Percentiles rank a stretch among this genome's conserved stretches.
These are phyloP conservation scores for Picus viridis DNA, from an alignment of 2,797 vertebrate species.

Conservation along the genomic window DNA sequence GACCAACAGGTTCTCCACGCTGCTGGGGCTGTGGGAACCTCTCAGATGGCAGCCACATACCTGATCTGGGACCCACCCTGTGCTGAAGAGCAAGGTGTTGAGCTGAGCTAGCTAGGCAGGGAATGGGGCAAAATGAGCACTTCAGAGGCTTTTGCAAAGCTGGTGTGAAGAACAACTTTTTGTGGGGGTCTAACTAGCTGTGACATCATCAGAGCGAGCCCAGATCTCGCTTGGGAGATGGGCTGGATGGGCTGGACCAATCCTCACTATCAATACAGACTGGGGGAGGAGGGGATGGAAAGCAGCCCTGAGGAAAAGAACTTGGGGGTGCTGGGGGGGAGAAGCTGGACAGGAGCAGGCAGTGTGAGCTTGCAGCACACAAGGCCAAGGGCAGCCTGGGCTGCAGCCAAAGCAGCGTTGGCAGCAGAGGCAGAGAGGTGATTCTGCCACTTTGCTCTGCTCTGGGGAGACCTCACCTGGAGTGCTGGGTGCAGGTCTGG, in stretches of 20 bases:
- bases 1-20: constrained; percentile 22
- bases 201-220: neutral
- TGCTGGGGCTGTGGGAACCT: neutral
- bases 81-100: accelerated
- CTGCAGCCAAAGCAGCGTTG: neutral
- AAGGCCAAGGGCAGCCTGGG: neutral
- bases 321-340: neutral
- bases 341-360: neutral
- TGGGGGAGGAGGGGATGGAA: too few relatives aligned
- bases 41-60: neutral
- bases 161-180: neutral
- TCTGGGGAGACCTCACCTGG: neutral
- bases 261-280: too few relatives aligned
- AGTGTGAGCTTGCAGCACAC: neutral
- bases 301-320: too few relatives aligned
- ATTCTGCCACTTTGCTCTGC: neutral
- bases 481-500: neutral
- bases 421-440: neutral
- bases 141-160: neutral
- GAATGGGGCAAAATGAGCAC: neutral
- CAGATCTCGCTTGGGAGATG: neutral
- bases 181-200: neutral
- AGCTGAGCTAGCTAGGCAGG: neutral
- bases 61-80: neutral
- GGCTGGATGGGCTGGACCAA: neutral